Percentiles rank a stretch among this genome's conserved stretches.
These are phyloP conservation scores for Helicolenus hilgendorfi DNA, from an alignment of 2,797 vertebrate genomes.

Conservation along the genomic window DNA sequence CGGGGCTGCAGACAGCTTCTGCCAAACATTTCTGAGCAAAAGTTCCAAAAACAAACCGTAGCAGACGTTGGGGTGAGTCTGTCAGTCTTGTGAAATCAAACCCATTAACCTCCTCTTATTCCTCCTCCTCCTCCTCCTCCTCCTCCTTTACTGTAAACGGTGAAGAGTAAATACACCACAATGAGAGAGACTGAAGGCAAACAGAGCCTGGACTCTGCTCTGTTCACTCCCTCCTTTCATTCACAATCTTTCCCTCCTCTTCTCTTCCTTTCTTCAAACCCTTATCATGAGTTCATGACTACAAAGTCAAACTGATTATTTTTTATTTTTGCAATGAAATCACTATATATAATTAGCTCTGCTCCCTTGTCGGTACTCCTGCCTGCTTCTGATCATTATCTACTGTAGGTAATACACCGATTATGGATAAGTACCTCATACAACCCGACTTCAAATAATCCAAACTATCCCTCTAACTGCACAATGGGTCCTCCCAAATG, in stretches of 20 bases:
- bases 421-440: too few relatives aligned
- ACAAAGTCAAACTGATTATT: neutral
- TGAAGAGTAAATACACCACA: slow-evolving; percentile 25
- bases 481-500: too few relatives aligned
- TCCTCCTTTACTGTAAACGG: slow-evolving; percentile 25
- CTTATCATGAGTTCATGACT: neutral
- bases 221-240: slow-evolving; percentile 27
- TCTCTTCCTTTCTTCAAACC: neutral
- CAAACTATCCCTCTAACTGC: too few relatives aligned
- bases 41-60: slow-evolving; percentile 52
- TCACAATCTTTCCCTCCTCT: neutral
- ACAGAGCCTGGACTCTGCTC: slow-evolving; percentile 14
- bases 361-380: too few relatives aligned
- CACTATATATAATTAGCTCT: neutral
- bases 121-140: neutral
- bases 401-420: too few relatives aligned
- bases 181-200: slow-evolving; percentile 25
- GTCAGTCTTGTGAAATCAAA: slow-evolving; percentile 67
- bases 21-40: slow-evolving; percentile 52
- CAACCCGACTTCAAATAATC: too few relatives aligned
- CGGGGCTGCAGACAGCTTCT: slow-evolving; percentile 56
- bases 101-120: slow-evolving; percentile 60
- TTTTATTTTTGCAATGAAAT: neutral
- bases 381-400: too few relatives aligned
- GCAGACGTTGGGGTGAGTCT: slow-evolving; percentile 45